Evolutionary conservation across 2,888 invertebrate species (phyloP), one percentile per base, ranked within the genome.

Genomic region (Mimumesa dahlbomi): DNA sequence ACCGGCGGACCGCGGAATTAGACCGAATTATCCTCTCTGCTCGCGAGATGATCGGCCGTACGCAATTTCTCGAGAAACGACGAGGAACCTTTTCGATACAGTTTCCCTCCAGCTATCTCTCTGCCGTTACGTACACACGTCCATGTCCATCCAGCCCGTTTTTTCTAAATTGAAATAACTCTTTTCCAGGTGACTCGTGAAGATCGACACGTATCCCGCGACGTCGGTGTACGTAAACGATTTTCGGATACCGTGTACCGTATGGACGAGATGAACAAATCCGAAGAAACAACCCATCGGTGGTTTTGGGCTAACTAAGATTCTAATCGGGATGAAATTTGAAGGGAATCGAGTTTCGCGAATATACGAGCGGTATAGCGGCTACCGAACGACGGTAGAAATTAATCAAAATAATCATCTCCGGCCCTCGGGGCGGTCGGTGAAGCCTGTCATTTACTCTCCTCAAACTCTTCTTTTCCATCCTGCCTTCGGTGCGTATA

Each of bases 381-480:
- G 85, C 83, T 84, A 85, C 85, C 83, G 84, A 84, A 85, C 77
- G 83, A 81, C 82, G 77, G 79, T 79, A 80, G 84, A 84, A 85
- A 85, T 85, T 84, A 85, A 85, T 85, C 83, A 85, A 85, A 85
- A 84, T 84, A 83, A 85, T 84, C 82, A 83, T 81, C 82, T 70
- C 70, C 58, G 77, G 77, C 65, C 52, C 83, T 82, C 65, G 81
- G 72, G 79, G 83, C 82, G 77, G 82, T 57, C 73, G 57, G 62
- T 69, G 78, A 65, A 68, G 78, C 82, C 83, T 83, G 85, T 84
- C 82, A 83, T 84, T 83, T 84, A 76, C 81, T 82, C 81, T 75
- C 69, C 69, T 81, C 71, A 66, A 70, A 70, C 79, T 81, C 80
- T 79, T 74, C 74, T 70, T 73, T 74, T 63, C 78, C 49, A 29